Base-by-base conservation (phyloP, 2,113 vertebrate species). In the Caranx melampygus region DNA sequence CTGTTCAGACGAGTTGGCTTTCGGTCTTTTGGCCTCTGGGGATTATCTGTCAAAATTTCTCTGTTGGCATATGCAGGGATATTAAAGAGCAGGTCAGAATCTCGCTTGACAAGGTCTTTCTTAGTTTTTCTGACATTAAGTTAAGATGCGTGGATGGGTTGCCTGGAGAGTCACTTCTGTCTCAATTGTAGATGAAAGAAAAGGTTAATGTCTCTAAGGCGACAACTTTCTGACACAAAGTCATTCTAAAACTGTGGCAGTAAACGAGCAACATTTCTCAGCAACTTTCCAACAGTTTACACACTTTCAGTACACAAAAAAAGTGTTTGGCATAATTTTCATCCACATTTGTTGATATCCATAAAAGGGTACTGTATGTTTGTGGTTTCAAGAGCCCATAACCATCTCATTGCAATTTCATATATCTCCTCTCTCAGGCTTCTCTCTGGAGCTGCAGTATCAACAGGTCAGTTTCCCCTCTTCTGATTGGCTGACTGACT, bases 61-160 rank as follows among this genome's bases (percentile, higher is more conserved):
- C 61, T 75, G 3, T 59, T 62, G 52, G 47, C 35, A 44, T 44
- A 66, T 59, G 40, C 49, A 21, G 68, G 74, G 40, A 78, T 63
- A 69, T 68, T 59, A 51, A 77, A 73, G 70, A 42, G 64, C 51
- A 18, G 67, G 59, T 82, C 69, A 73, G 26, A 20, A 78, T 75
- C 47, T 85, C 34, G 40, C 47, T 79, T 67, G 40, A 82, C 81
- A 72, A 67, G 70, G 47, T 47, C 52, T 42, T 54, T 57, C 14
- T 79, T 26, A 49, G 64, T 79, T 54, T 20, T 26, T 67, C 70
- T 77, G 60, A 78, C 64, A 75, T 66, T 33, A 69, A 55, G 11
- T 20, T 66, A 31, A 47, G 9, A 58, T 47, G 76, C 44, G 65
- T 73, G 21, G 42, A 68, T 57, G 37, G 61, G 16, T 18, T 55